Conservation (phyloP, 2,113 vertebrate species). For the Notarius lentiginosus region DNA sequence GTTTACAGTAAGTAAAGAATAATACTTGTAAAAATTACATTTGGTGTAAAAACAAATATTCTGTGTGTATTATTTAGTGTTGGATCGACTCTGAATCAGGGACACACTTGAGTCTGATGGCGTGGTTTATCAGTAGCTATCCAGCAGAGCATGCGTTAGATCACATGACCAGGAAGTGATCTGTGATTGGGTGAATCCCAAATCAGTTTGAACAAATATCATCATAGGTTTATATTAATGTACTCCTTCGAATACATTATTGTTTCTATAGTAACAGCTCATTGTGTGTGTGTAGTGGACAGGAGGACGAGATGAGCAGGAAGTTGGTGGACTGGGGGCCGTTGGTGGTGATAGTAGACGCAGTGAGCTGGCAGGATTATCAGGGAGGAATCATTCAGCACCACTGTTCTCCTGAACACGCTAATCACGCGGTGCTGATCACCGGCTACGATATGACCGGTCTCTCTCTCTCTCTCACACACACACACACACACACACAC, state of each 20-base stretch:
- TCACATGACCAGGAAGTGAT: slow-evolving; percentile 2
- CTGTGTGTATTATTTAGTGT: not conserved
- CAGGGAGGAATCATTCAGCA: slow-evolving; percentile 90
- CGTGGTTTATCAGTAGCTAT: not conserved
- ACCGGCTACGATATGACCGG: slow-evolving; percentile 87
- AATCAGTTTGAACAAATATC: not conserved
- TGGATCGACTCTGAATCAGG: not conserved
- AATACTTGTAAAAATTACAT: not conserved
- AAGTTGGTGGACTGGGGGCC: slow-evolving; percentile 79
- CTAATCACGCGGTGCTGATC: slow-evolving; percentile 88
- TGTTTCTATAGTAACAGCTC: not conserved
- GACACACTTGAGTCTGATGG: not conserved
- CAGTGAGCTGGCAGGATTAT: slow-evolving; percentile 94
- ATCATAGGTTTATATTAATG: not conserved
- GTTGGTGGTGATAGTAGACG: slow-evolving; percentile 84
- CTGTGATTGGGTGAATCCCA: not conserved
- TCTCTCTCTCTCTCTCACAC: slow-evolving; percentile 49
- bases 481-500: slow-evolving; percentile 28
- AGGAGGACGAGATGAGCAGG: slow-evolving; percentile 83
- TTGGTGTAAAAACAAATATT: not conserved
- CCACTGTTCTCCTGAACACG: slow-evolving; percentile 85
- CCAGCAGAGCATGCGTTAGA: not conserved
- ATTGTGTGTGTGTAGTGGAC: slow-evolving; percentile 64
- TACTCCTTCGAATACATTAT: not conserved
- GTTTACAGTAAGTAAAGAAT: not conserved